Evolutionary conservation across 2,888 invertebrate species (phyloP).

Genomic region (Ethmia dodecea): DNA sequence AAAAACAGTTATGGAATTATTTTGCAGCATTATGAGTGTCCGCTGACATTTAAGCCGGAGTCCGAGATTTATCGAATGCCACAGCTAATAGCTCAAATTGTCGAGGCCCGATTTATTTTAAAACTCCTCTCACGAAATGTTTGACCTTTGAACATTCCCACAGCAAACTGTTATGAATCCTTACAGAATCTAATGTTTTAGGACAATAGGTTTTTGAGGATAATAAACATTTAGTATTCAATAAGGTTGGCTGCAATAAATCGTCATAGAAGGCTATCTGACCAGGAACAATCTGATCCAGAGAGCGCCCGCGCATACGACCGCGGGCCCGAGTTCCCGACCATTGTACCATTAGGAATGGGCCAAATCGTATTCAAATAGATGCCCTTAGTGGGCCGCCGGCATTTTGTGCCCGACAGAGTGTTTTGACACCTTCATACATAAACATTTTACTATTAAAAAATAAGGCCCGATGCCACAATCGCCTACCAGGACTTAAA

Average conservation of each 20-base stretch:
- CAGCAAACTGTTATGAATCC: conserved; percentile 24
- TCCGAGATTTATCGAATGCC: conserved; percentile 25
- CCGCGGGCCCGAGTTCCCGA: conserved; percentile 27
- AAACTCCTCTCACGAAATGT: conserved; percentile 35
- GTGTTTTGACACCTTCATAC: conserved; percentile 72
- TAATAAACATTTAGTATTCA: conserved; percentile 68
- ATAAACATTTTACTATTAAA: conserved; percentile 56
- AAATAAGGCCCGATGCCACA: conserved; percentile 23
- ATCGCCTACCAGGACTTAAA: no score
- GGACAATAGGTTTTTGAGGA: conserved; percentile 53
- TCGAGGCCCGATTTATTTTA: conserved; percentile 36
- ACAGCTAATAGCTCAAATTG: conserved; percentile 37
- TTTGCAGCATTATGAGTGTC: conserved; percentile 18
- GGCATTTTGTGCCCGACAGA: conserved; percentile 63
- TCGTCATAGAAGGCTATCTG: conserved; percentile 73
- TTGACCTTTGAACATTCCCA: conserved; percentile 21
- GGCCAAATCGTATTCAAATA: conserved; percentile 62
- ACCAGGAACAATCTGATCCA: conserved; percentile 64
- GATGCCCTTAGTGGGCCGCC: conserved; percentile 55
- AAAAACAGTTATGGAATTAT: no score
- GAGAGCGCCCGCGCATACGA: conserved; percentile 39
- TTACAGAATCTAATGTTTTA: conserved; percentile 19
- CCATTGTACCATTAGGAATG: conserved; percentile 38
- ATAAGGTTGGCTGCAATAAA: conserved; percentile 64
- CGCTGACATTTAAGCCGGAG: conserved; percentile 34